Evolutionary conservation across 2,113 vertebrate genomes (phyloP).

Genomic region (Oreochromis niloticus): DNA sequence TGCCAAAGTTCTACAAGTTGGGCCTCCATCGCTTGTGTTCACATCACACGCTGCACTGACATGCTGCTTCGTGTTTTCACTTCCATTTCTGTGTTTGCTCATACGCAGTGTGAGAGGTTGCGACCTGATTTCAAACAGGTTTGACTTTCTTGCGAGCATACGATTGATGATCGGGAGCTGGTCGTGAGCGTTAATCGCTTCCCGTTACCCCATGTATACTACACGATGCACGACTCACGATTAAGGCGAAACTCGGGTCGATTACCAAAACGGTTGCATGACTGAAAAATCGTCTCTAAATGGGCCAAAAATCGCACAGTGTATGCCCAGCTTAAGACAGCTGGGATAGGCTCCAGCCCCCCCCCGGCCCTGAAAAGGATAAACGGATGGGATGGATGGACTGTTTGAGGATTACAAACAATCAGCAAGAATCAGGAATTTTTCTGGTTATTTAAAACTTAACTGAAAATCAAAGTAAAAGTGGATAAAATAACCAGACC

Average conservation of each 20-base stretch:
- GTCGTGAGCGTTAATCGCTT: no score
- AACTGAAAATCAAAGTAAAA: not conserved
- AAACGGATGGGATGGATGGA: no score
- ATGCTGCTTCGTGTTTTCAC: not conserved
- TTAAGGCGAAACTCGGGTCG: no score
- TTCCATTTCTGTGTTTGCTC: not conserved
- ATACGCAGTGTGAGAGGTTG: no score
- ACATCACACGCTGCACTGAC: not conserved
- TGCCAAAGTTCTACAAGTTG: not conserved
- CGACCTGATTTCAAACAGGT: no score
- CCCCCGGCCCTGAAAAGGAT: no score
- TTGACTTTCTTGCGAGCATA: not conserved
- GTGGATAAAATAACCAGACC: not conserved
- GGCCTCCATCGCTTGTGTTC: not conserved
- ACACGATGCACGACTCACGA: no score
- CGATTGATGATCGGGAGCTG: no score
- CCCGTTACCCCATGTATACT: not conserved
- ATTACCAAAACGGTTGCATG: not conserved
- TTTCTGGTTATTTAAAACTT: not conserved
- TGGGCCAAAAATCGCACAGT: accelerated
- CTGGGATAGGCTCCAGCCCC: no score
- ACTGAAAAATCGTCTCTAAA: not conserved
- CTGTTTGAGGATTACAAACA: not conserved
- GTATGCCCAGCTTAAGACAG: not conserved
- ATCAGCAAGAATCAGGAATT: not conserved